Evolutionary conservation across 2,113 vertebrate genomes (phyloP).

Genomic region (Galemys pyrenaicus): DNA sequence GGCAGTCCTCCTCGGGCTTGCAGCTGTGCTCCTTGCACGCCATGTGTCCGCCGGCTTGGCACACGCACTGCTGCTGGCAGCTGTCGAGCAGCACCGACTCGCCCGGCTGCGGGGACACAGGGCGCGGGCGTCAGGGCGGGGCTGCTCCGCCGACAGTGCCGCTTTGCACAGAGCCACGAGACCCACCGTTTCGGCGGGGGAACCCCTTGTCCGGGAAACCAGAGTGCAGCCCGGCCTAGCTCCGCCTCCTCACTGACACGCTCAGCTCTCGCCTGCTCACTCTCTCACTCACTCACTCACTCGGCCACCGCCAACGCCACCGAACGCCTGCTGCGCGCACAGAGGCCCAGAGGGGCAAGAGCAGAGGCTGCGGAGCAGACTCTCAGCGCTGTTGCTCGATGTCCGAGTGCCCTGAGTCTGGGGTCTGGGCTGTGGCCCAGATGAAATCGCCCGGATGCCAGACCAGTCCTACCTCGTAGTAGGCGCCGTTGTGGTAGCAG

Average conservation of each 20-base stretch:
- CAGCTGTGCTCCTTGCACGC: conserved; percentile 85
- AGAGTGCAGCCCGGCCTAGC: too few species aligned
- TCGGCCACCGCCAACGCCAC: too few species aligned
- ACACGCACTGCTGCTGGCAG: conserved; percentile 85
- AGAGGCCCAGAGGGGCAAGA: rapidly evolving
- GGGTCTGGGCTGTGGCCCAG: too few species aligned
- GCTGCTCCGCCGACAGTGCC: rapidly evolving
- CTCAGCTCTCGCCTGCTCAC: too few species aligned
- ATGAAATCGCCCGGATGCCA: too few species aligned
- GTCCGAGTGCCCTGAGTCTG: neutral
- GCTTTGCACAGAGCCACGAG: neutral
- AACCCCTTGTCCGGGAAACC: too few species aligned
- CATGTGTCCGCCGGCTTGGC: conserved; percentile 79
- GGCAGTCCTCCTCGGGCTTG: conserved; percentile 82
- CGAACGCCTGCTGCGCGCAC: too few species aligned
- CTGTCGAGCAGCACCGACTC: conserved; percentile 77
- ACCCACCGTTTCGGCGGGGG: too few species aligned
- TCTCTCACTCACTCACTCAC: neutral
- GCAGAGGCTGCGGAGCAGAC: neutral
- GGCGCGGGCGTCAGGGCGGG: neutral
- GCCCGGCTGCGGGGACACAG: conserved; percentile 80
- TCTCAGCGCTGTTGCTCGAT: neutral
- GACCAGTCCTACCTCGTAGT: conserved; percentile 86
- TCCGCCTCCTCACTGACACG: too few species aligned
- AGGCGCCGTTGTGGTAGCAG: conserved; percentile 85